Evolutionary conservation across 2,113 vertebrate species (phyloP).

Genomic region (Proteles cristata): DNA sequence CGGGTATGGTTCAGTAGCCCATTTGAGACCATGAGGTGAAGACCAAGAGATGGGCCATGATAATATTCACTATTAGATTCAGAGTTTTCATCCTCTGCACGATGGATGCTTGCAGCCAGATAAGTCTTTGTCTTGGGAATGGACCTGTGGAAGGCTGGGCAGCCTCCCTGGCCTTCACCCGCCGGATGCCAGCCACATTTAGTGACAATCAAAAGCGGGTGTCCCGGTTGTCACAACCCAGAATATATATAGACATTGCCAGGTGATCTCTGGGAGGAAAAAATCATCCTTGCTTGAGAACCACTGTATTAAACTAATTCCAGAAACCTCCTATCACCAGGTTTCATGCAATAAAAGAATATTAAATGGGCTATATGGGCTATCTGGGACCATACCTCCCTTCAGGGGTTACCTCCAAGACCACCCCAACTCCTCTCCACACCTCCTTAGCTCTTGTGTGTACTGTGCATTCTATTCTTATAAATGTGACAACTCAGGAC

Average conservation of each 20-base stretch:
- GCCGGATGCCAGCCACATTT: background rate
- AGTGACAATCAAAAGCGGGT: background rate
- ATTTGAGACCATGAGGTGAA: background rate
- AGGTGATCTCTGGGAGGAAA: background rate
- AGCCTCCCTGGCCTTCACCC: background rate
- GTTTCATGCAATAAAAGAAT: background rate
- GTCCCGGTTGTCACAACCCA: background rate
- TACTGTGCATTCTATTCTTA: background rate
- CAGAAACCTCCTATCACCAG: background rate
- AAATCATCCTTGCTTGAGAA: background rate
- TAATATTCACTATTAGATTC: background rate
- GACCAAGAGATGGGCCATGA: background rate
- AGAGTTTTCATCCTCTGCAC: background rate
- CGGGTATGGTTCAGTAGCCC: background rate
- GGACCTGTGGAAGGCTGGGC: background rate
- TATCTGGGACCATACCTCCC: background rate
- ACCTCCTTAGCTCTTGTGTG: background rate
- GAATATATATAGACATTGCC: background rate
- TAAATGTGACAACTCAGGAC: background rate
- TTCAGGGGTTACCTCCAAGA: background rate
- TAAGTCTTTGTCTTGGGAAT: background rate
- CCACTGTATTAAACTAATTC: background rate
- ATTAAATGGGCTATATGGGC: too few relatives aligned
- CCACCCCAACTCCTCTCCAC: accelerated
- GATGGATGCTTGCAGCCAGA: background rate